These are phyloP conservation scores for Malurus splendens DNA, from an alignment of 2,797 vertebrate genomes.

Conservation along the genomic window DNA sequence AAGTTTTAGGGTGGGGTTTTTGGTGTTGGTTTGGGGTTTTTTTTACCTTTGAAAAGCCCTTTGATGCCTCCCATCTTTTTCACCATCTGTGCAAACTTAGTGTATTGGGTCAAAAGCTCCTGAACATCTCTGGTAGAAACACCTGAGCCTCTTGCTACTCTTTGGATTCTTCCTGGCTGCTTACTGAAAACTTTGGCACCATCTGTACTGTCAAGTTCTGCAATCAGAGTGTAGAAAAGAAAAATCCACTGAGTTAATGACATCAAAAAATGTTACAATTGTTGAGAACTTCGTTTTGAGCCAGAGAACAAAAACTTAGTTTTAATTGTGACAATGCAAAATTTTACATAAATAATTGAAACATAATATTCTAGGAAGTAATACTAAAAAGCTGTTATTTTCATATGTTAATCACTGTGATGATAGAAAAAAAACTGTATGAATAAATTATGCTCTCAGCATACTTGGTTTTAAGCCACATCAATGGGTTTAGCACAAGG, in stretches of 20 bases:
- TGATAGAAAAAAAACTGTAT: neutral
- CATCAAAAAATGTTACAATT: neutral
- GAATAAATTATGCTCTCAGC: neutral
- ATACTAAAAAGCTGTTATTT: neutral
- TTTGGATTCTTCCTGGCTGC: conserved; percentile 90
- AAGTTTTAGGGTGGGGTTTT: neutral
- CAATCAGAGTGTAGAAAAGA: neutral
- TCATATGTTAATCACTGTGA: neutral
- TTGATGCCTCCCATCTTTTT: conserved; percentile 99
- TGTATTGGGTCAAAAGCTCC: conserved; percentile 95
- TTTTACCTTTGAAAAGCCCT: conserved; percentile 93
- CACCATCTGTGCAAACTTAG: conserved; percentile 98
- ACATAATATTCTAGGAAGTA: neutral
- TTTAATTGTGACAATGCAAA: neutral
- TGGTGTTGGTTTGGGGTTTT: neutral
- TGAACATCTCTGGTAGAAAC: conserved; percentile 95
- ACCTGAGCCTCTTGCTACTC: conserved; percentile 92
- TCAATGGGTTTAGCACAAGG: neutral
- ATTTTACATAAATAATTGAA: neutral
- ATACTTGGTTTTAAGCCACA: neutral
- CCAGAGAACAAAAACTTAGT: neutral
- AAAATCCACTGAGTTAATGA: neutral
- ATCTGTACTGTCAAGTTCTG: conserved; percentile 96
- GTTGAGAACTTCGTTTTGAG: neutral
- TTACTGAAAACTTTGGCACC: conserved; percentile 98